A percentile compares a stretch with the other conserved stretches of the same genome.
Conservation (phyloP, 2,797 vertebrate species). For the Darevskia mixta region DNA sequence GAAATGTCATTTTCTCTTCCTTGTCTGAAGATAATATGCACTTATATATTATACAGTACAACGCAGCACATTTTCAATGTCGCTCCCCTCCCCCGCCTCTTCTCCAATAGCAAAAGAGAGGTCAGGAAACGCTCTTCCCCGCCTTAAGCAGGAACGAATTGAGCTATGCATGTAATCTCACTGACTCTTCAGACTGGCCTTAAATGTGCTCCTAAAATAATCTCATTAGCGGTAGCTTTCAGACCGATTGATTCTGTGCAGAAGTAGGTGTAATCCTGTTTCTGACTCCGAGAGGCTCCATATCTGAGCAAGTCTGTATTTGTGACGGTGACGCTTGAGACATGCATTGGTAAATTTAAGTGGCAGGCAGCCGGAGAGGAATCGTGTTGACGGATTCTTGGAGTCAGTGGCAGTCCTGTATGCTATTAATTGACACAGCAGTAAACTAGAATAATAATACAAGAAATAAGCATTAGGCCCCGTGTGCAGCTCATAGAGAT, state of each 20-base stretch:
- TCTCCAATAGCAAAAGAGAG: background rate
- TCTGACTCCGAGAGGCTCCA: background rate
- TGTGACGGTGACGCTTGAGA: background rate
- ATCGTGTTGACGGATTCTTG: background rate
- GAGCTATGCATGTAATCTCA: constrained; percentile 12
- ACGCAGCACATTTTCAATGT: background rate
- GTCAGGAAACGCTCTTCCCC: background rate
- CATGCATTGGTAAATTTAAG: constrained; percentile 2
- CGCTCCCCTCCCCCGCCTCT: background rate
- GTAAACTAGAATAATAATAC: background rate
- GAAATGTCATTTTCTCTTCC: background rate
- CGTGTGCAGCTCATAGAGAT: background rate
- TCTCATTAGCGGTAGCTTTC: constrained; percentile 30
- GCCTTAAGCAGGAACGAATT: constrained; percentile 6
- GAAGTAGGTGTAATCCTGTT: constrained; percentile 20
- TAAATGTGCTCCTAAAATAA: constrained; percentile 12
- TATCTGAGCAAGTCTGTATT: background rate
- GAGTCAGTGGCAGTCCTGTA: constrained; percentile 1
- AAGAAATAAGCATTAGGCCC: background rate
- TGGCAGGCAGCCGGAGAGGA: background rate
- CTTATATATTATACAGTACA: background rate
- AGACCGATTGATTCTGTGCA: constrained; percentile 20
- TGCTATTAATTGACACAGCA: constrained; percentile 3
- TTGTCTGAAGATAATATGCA: background rate
- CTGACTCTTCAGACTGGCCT: constrained; percentile 1